Evolutionary conservation across 2,797 vertebrate species (phyloP).

Genomic region (Acrossocheilus fasciatus): DNA sequence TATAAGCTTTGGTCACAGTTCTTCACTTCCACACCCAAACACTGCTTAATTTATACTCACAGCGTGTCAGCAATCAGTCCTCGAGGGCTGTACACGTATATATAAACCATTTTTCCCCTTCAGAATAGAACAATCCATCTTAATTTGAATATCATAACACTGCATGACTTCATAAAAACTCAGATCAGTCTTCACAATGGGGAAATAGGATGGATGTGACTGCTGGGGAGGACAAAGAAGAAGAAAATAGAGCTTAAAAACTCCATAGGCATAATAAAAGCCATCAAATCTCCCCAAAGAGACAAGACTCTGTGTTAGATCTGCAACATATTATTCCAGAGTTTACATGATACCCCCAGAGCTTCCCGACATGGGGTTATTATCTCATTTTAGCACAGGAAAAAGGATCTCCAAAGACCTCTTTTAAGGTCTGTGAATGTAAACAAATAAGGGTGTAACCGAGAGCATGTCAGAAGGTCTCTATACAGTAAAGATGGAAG

Average conservation of each 20-base stretch:
- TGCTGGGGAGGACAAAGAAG: constrained; percentile 67
- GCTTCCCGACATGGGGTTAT: constrained; percentile 60
- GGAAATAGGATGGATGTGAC: constrained; percentile 12
- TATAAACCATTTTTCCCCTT: background rate
- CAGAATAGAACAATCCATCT: background rate
- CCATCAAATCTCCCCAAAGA: constrained; percentile 69
- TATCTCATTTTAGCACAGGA: constrained; percentile 26
- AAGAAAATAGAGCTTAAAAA: constrained; percentile 68
- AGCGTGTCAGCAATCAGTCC: background rate
- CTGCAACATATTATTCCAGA: constrained; percentile 69
- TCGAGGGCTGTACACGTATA: background rate
- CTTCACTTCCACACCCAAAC: background rate
- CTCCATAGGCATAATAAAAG: constrained; percentile 71
- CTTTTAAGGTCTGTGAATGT: constrained; percentile 18
- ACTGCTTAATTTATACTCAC: background rate
- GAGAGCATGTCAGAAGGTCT: constrained; percentile 11
- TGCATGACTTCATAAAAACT: background rate
- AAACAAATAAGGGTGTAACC: constrained; percentile 46
- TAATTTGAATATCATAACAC: constrained; percentile 3
- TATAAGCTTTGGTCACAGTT: constrained; percentile 4
- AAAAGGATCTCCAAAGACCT: constrained; percentile 22
- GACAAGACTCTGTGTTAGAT: constrained; percentile 70
- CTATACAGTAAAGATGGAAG: background rate
- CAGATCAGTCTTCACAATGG: background rate
- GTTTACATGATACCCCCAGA: constrained; percentile 62